phyloP scores from a whole-genome alignment of 2,888 invertebrate genomes.

The Aspidiotus destructor region DNA sequence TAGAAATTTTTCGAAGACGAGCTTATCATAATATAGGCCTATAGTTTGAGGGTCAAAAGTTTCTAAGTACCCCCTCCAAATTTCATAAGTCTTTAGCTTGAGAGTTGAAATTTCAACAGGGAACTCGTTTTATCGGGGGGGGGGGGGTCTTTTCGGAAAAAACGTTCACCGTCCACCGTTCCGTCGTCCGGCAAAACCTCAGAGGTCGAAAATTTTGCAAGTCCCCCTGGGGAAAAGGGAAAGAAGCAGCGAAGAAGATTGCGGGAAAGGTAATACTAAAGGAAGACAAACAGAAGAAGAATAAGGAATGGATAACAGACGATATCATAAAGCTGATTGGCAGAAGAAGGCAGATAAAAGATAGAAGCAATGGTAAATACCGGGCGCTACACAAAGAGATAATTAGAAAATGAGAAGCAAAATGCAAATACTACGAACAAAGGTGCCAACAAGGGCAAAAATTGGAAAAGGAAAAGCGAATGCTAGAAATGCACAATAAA shows the following conservation, averaged over 20 bases:
- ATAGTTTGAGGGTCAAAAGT: no score
- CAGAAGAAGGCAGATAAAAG: background rate
- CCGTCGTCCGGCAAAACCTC: no score
- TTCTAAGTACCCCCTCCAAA: no score
- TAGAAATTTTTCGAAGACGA: no score
- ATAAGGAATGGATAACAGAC: background rate
- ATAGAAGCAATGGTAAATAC: background rate
- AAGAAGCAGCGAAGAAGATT: background rate
- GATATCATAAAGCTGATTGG: background rate
- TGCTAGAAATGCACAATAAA: no score
- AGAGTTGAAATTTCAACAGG: no score
- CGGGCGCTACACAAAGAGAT: background rate
- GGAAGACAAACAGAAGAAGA: background rate
- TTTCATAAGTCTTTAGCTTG: no score
- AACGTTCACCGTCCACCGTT: no score
- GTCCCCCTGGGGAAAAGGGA: background rate
- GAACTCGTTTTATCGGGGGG: no score
- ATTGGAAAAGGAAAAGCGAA: background rate
- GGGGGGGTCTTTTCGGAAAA: no score
- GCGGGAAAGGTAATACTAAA: background rate
- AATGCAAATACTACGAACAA: background rate
- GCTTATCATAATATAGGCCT: no score
- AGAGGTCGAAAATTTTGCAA: no score
- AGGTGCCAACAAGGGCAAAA: constrained; percentile 1
- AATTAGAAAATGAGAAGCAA: background rate